These are phyloP conservation scores for Bolinopsis microptera DNA, from an alignment of 37 sponge, comb jelly and placozoan species.

Conservation along the genomic window DNA sequence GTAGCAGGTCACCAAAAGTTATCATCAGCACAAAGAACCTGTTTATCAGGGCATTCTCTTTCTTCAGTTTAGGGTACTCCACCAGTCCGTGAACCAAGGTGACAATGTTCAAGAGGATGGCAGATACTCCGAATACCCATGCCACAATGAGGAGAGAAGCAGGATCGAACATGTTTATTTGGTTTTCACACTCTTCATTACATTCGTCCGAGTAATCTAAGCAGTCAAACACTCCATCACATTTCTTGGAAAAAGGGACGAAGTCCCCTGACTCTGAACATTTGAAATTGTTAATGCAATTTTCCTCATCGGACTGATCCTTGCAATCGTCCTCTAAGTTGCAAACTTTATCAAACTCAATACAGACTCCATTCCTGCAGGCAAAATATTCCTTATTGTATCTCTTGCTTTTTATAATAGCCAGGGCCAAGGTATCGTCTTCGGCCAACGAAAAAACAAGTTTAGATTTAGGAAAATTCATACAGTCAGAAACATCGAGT, in stretches of 20 bases:
- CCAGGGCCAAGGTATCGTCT: not conserved
- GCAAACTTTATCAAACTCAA: not conserved
- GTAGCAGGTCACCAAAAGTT: not conserved
- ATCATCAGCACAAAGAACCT: not conserved
- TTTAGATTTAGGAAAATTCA: not conserved
- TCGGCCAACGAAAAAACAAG: not conserved
- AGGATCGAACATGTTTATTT: not conserved
- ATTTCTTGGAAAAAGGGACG: not conserved
- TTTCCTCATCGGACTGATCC: not conserved
- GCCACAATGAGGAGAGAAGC: not conserved
- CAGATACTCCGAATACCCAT: not conserved
- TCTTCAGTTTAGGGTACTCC: not conserved
- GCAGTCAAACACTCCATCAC: slow-evolving; percentile 15
- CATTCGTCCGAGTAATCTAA: slow-evolving; percentile 3
- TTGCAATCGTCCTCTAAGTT: slow-evolving; percentile 47
- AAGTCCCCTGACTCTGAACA: not conserved
- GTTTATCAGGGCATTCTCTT: not conserved
- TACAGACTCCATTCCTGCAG: not conserved
- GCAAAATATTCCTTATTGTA: too few species aligned
- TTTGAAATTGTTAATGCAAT: not conserved
- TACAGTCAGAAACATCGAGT: not conserved
- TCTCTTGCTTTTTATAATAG: not conserved
- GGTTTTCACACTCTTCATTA: not conserved
- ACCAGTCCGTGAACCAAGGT: not conserved
- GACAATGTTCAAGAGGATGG: not conserved